Evolutionary conservation across 53 echinoderm and acorn worm genomes (phyloP), one percentile per base, ranked within the genome.

Genomic region (Temnopleurus reevesii): DNA sequence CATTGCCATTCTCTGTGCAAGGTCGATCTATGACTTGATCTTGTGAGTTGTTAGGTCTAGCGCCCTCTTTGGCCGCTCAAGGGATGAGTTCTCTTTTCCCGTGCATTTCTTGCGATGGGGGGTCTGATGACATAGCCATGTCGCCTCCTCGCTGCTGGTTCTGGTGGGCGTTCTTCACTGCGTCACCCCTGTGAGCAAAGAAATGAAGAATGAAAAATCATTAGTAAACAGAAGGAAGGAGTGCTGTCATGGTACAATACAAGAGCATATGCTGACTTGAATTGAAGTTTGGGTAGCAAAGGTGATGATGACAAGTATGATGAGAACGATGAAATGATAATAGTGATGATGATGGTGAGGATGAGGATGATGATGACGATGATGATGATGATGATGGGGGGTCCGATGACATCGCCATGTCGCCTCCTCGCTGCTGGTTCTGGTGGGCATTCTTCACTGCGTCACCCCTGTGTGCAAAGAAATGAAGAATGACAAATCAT

Each of bases 161-260:
- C 31, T 5, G 3, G 23, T 87, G 88, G n/a, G 88, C 88, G 2
- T 66, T 65, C 71, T 87, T 87, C 26, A 87, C 71, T 66, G 88
- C 88, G 33, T 87, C 88, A 33, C 88, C 88, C 88, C 88, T 87
- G 53, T n/a, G n/a, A n/a, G n/a, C n/a, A n/a, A n/a, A n/a, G n/a
- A n/a, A n/a, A n/a, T n/a, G n/a, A n/a, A n/a, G n/a, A n/a, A n/a
- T n/a, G n/a, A n/a, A n/a, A n/a, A n/a, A n/a, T n/a, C n/a, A n/a
- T n/a, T n/a, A n/a, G n/a, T n/a, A n/a, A n/a, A n/a, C n/a, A n/a
- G n/a, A n/a, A n/a, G n/a, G n/a, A n/a, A n/a, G n/a, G n/a, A n/a
- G n/a, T n/a, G n/a, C n/a, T n/a, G n/a, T n/a, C n/a, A n/a, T n/a
- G n/a, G n/a, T n/a, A n/a, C n/a, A n/a, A n/a, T n/a, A n/a, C n/a